Evolutionary conservation across 2,113 vertebrate genomes (phyloP).

Genomic region (Conger conger): DNA sequence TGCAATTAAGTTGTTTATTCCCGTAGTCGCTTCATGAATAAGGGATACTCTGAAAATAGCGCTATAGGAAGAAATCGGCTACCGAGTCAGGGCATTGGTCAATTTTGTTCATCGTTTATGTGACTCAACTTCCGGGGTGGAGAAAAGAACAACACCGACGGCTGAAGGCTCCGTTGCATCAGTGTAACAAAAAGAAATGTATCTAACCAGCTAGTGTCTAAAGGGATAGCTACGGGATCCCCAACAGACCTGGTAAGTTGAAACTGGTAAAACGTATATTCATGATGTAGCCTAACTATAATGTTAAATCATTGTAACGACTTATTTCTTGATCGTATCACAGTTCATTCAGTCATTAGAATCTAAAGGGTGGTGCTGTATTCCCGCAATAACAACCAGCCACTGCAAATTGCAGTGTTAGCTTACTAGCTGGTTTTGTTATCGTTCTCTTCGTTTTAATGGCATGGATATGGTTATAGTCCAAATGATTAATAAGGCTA

Average conservation of each 20-base stretch:
- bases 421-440: not conserved
- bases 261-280: not conserved
- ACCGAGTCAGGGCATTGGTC: not conserved
- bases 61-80: not conserved
- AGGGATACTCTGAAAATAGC: not conserved
- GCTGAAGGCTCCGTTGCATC: not conserved
- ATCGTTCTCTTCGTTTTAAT: not conserved
- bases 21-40: not conserved
- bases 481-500: not conserved
- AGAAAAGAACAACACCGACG: not conserved
- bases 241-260: slow-evolving; percentile 16
- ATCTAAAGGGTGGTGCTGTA: slow-evolving; percentile 16
- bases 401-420: slow-evolving; percentile 1
- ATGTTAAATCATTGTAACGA: not conserved
- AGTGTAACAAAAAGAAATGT: slow-evolving; percentile 28
- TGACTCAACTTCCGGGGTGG: slow-evolving; percentile 36
- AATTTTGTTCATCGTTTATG: not conserved
- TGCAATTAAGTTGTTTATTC: not conserved
- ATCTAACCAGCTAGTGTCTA: not conserved
- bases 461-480: not conserved
- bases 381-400: slow-evolving; percentile 4
- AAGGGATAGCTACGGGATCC: not conserved
- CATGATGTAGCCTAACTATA: not conserved
- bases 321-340: not conserved
- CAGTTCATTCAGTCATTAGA: not conserved